These are phyloP conservation scores for Eudemis profundana DNA, from an alignment of 2,888 invertebrate species.

Conservation along the genomic window DNA sequence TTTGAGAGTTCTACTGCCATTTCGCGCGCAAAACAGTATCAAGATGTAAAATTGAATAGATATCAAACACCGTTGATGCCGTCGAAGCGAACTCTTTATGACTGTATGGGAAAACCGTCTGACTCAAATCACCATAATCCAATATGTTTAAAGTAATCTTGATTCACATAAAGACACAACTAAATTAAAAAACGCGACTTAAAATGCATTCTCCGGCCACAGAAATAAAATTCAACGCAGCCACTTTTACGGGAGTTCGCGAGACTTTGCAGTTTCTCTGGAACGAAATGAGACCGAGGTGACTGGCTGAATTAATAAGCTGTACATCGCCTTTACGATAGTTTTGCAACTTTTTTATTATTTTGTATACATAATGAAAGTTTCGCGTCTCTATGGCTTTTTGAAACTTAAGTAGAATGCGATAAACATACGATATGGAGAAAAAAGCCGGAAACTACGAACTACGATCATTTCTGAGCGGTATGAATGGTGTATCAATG, in stretches of 20 bases:
- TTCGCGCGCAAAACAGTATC: too few relatives aligned
- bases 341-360: slow-evolving; percentile 32
- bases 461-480: too few relatives aligned
- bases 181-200: slow-evolving; percentile 34
- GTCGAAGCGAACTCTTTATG: background rate
- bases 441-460: too few relatives aligned
- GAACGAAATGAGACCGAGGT: slow-evolving; percentile 39
- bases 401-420: background rate
- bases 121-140: too few relatives aligned
- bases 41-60: too few relatives aligned
- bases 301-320: slow-evolving; percentile 42
- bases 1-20: too few relatives aligned
- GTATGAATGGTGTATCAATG: too few relatives aligned
- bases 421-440: background rate
- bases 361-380: slow-evolving; percentile 29
- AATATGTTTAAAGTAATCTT: background rate
- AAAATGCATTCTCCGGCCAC: slow-evolving; percentile 27
- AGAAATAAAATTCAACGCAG: slow-evolving; percentile 44
- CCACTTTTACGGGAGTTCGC: slow-evolving; percentile 43
- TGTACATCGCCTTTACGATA: slow-evolving; percentile 43
- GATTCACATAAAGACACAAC: background rate
- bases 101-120: too few relatives aligned
- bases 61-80: background rate
- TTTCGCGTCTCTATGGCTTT: background rate
- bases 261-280: slow-evolving; percentile 39